Conservation (phyloP, 2,113 vertebrate genomes). For the Galeopterus variegatus region DNA sequence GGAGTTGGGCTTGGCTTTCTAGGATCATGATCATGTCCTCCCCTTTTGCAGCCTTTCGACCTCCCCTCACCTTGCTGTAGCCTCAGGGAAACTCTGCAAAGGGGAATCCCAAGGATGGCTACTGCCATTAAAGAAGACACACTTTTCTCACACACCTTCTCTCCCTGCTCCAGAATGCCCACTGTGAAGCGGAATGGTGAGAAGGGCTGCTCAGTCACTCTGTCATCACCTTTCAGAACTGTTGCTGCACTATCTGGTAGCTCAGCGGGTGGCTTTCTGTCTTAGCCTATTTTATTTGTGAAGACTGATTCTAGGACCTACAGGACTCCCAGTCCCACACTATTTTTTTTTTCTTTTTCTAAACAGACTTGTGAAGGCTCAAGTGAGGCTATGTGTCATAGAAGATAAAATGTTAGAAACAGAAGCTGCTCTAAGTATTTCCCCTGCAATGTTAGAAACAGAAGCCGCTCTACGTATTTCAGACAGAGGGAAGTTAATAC, state of each 20-base stretch:
- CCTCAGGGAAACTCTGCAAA: neutral
- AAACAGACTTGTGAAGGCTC: constrained; percentile 73
- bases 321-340: constrained; percentile 61
- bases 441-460: constrained; percentile 44
- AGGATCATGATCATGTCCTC: neutral
- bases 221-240: constrained; percentile 73
- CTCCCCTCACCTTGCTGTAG: too few species aligned
- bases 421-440: constrained; percentile 49
- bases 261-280: constrained; percentile 68
- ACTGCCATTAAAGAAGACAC: neutral
- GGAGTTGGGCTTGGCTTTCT: neutral
- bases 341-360: constrained; percentile 69
- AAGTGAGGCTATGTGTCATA: constrained; percentile 62
- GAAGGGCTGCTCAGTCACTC: constrained; percentile 60
- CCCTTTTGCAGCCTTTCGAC: neutral
- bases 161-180: neutral
- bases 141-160: neutral
- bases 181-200: neutral
- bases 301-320: constrained; percentile 74
- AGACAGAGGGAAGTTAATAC: neutral
- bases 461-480: constrained; percentile 53
- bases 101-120: neutral
- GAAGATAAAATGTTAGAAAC: constrained; percentile 73
- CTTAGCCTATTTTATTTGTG: constrained; percentile 72
- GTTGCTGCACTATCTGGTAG: constrained; percentile 64